Percentiles rank a stretch among this genome's conserved stretches.
phyloP scores from a whole-genome alignment of 1,140 invertebrate species.

The Lepidurus apus region DNA sequence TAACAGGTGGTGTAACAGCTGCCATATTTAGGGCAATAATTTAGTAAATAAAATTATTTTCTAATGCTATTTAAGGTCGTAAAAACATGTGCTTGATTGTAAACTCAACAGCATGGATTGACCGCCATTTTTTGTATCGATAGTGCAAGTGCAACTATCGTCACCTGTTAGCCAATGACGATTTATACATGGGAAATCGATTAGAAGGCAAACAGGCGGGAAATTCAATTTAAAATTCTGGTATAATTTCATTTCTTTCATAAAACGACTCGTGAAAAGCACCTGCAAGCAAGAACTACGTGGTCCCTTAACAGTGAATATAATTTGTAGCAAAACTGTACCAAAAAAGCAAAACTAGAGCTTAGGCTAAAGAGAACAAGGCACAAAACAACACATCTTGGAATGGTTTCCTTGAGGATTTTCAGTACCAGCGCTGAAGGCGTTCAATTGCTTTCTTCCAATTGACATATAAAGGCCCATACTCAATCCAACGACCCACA shows the following conservation, averaged over 20 bases:
- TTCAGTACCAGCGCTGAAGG: constrained; percentile 30
- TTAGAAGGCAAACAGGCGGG: too few species aligned
- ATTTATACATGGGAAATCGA: too few species aligned
- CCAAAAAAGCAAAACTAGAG: neutral
- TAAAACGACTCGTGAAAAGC: neutral
- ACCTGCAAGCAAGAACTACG: neutral
- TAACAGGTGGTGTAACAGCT: neutral
- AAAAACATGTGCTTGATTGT: neutral
- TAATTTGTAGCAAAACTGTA: neutral
- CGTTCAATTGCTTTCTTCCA: constrained; percentile 33
- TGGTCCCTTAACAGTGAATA: neutral
- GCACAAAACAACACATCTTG: neutral
- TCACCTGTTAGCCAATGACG: too few species aligned
- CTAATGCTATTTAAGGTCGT: neutral
- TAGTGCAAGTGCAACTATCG: too few species aligned
- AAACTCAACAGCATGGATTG: too few species aligned
- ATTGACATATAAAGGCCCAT: constrained; percentile 28
- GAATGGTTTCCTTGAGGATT: neutral
- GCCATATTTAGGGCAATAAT: neutral
- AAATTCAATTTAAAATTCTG: too few species aligned
- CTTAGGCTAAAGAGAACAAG: neutral
- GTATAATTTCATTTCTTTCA: too few species aligned
- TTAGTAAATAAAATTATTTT: neutral
- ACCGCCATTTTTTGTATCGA: too few species aligned
- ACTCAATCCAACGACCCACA: constrained; percentile 26